Conservation (phyloP, 2,888 invertebrate genomes). For the Acleris literana region DNA sequence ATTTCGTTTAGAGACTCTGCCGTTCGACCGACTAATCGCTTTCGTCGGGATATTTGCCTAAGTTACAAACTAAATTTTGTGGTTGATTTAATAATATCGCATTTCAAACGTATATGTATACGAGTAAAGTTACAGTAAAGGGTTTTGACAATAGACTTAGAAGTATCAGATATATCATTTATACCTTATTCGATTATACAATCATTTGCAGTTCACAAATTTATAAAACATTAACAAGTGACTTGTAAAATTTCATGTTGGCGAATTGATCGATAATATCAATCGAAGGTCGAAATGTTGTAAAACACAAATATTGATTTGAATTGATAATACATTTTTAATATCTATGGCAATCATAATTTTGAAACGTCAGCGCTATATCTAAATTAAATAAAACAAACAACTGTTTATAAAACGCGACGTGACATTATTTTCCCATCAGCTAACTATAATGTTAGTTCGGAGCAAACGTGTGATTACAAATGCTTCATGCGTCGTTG, state of each 20-base stretch:
- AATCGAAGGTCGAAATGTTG: too few species aligned
- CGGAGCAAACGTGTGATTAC: conserved; percentile 32
- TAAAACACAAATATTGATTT: too few species aligned
- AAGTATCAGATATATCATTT: background rate
- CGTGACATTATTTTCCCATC: conserved; percentile 12
- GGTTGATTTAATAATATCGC: conserved; percentile 28
- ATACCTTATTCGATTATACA: background rate
- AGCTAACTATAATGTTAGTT: conserved; percentile 10
- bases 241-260: too few species aligned
- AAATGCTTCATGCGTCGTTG: conserved; percentile 56
- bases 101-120: conserved; percentile 19
- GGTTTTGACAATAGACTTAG: background rate
- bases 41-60: conserved; percentile 62
- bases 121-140: background rate
- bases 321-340: too few species aligned
- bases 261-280: too few species aligned
- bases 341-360: background rate
- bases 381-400: background rate
- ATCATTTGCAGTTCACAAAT: too few species aligned
- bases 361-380: background rate
- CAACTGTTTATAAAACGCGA: background rate
- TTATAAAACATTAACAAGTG: too few species aligned
- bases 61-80: conserved; percentile 62
- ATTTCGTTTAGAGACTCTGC: conserved; percentile 69
- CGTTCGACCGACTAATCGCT: conserved; percentile 74